Evolutionary conservation across 2,113 vertebrate genomes (phyloP).

Genomic region (Calonectris borealis): DNA sequence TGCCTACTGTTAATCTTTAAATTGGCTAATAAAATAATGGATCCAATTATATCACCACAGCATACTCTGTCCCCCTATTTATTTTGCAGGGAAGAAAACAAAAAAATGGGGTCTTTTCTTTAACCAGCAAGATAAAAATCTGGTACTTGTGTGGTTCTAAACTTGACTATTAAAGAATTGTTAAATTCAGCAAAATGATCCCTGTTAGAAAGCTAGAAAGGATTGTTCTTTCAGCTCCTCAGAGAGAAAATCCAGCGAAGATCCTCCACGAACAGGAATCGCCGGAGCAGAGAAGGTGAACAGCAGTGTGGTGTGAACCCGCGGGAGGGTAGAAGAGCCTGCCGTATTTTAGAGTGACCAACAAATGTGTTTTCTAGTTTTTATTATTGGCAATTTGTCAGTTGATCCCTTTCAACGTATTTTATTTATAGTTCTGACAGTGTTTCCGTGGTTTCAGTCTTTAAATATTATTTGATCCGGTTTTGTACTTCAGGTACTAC

Average conservation of each 20-base stretch:
- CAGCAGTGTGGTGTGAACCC: no score
- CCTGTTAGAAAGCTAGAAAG: neutral
- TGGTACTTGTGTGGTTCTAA: neutral
- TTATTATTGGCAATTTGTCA: neutral
- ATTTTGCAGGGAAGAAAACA: neutral
- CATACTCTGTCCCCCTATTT: neutral
- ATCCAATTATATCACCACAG: neutral
- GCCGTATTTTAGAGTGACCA: neutral
- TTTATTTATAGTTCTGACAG: neutral
- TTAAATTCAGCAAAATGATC: neutral
- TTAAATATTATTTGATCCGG: neutral
- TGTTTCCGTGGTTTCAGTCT: neutral
- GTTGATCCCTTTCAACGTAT: neutral
- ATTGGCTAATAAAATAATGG: neutral
- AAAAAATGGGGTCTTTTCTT: neutral
- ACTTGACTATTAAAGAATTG: neutral
- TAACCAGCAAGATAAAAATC: neutral
- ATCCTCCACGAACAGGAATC: neutral
- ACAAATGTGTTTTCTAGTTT: neutral
- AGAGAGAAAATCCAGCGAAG: neutral
- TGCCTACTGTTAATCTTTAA: neutral
- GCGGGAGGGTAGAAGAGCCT: neutral
- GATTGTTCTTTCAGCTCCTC: neutral
- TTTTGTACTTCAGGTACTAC: neutral
- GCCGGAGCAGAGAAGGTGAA: neutral